Evolutionary conservation across 1,140 invertebrate species (phyloP), one percentile per base, ranked within the genome.

Genomic region (Pinna nobilis): DNA sequence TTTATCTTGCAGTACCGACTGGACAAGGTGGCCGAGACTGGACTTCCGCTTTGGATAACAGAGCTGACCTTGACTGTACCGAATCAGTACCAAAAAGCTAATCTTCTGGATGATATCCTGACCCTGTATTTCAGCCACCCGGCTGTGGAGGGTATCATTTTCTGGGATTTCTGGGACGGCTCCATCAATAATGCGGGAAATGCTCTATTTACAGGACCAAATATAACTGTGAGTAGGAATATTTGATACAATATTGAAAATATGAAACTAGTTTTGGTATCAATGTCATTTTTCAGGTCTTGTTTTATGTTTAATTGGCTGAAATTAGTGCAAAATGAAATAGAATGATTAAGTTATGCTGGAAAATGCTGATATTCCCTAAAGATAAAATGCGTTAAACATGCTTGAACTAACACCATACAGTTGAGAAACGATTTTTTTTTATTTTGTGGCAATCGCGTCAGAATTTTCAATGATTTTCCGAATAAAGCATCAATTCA

Each of bases 111-210:
- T 13, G 74, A 70, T 0, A 60, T 78, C 0, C 61, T 84, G 9
- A 75, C 76, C 5, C 61, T 83, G 18, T 79, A 70, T 64, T 85
- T 81, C 66, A 82, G 81, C 68, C 84, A 85, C 60, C 78, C 79
- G 13, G 72, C 73, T 0, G 79, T 86, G n/a, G 50, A 84, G 23
- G 85, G 82, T 11, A 55, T 86, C 13, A 25, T 85, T 2, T 66
- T 86, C 57, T 86, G 85, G 85, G 85, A 82, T 1, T 83, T 85
- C 79, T 86, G 82, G 82, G 80, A 84, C 28, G 65, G 64, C 3
- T 57, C 64, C 0, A 76, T 78, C n/a, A 70, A 47, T 53, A 44
- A 78, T 30, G 18, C 44, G 35, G 41, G 64, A 11, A 49, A 39
- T 23, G 44, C 71, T 9, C 28, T 81, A 37, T 70, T 64, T 33